Evolutionary conservation across 1,140 invertebrate species (phyloP).

Genomic region (Asobara japonica): DNA sequence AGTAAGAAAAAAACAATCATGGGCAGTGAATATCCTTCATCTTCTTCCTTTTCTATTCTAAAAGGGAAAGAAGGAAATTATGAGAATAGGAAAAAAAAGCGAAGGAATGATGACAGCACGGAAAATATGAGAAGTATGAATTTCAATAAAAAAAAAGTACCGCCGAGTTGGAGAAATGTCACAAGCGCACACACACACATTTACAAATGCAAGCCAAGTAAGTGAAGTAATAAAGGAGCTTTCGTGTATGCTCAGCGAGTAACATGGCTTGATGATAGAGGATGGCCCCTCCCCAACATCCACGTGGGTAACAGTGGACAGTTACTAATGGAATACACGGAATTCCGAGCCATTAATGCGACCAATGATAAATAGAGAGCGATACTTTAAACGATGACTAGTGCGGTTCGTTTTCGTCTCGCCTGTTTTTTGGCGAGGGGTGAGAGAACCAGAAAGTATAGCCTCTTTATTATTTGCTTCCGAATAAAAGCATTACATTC

Average conservation of each 20-base stretch:
- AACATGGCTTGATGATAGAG: slow-evolving; percentile 32
- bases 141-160: slow-evolving; percentile 28
- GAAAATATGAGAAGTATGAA: slow-evolving; percentile 21
- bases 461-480: neutral
- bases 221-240: neutral
- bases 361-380: slow-evolving; percentile 58
- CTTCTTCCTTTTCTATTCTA: neutral
- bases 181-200: neutral
- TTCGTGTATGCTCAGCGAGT: neutral
- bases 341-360: slow-evolving; percentile 58
- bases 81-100: neutral
- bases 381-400: slow-evolving; percentile 61
- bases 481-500: neutral
- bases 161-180: slow-evolving; percentile 13
- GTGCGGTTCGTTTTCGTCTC: slow-evolving; percentile 52
- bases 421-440: slow-evolving; percentile 46
- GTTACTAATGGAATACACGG: slow-evolving; percentile 62
- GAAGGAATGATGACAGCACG: slow-evolving; percentile 8
- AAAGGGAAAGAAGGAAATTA: slow-evolving; percentile 14
- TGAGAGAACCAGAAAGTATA: neutral
- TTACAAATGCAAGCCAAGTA: neutral
- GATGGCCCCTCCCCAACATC: slow-evolving; percentile 28
- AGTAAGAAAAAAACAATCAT: neutral
- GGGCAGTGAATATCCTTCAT: neutral
- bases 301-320: slow-evolving; percentile 40